A percentile compares a stretch with the other conserved stretches of the same genome.
These are phyloP conservation scores for Alcedo quadribrachys DNA, from an alignment of 2,797 vertebrate genomes.

Conservation along the genomic window DNA sequence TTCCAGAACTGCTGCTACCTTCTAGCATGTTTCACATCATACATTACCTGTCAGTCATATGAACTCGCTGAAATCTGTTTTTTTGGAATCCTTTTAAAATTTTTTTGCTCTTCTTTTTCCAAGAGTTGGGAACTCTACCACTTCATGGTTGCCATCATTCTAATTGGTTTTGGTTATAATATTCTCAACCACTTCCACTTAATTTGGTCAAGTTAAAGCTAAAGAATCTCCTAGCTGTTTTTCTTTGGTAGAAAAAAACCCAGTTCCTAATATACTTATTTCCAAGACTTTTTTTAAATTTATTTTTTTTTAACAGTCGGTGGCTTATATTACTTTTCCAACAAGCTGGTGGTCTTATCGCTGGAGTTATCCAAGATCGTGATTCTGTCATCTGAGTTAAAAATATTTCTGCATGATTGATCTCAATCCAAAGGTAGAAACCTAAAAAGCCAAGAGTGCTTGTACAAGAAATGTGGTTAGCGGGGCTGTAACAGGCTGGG, in stretches of 20 bases:
- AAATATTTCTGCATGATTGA: background rate
- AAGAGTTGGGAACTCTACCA: rapidly evolving
- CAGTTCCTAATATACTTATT: background rate
- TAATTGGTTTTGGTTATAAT: background rate
- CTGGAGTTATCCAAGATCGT: background rate
- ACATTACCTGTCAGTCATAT: background rate
- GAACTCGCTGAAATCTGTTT: background rate
- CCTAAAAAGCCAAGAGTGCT: rapidly evolving
- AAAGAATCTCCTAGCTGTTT: background rate
- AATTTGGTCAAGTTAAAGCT: background rate
- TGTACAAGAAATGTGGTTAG: background rate
- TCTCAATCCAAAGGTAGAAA: background rate
- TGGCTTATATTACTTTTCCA: background rate
- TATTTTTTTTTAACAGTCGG: background rate
- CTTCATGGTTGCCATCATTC: background rate
- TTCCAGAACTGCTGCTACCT: background rate
- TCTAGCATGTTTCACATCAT: background rate
- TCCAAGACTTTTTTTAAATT: background rate
- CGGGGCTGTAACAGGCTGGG: background rate
- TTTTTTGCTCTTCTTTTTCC: background rate
- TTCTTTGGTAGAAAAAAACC: background rate
- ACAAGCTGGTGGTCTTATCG: background rate
- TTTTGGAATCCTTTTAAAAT: background rate
- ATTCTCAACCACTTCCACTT: background rate
- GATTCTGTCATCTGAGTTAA: background rate